phyloP scores from a whole-genome alignment of 2,797 vertebrate species.

The Anisognathus igniventris region DNA sequence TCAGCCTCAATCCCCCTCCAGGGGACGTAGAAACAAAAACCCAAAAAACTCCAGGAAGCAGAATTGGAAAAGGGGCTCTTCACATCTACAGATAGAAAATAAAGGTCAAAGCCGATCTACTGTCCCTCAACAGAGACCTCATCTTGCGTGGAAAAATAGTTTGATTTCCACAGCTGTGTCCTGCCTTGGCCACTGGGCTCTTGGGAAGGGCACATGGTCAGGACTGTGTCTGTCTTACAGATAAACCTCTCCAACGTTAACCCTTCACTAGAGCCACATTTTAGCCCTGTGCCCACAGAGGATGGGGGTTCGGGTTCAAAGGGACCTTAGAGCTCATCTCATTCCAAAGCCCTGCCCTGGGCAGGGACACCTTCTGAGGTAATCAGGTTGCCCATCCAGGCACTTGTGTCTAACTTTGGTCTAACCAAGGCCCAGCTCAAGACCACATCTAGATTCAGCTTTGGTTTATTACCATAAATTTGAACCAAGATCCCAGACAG shows the following conservation, averaged over 20 bases:
- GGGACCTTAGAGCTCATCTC: not conserved
- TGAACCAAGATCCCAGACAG: not conserved
- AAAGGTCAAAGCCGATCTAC: not conserved
- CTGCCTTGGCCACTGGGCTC: not conserved
- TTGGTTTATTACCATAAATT: not conserved
- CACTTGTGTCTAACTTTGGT: not conserved
- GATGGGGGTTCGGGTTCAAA: not conserved
- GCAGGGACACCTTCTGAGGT: not conserved
- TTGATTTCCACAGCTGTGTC: not conserved
- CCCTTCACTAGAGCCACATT: not conserved
- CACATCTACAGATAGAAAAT: not conserved
- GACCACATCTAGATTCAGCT: not conserved
- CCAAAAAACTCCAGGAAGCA: not conserved
- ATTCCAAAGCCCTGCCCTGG: not conserved
- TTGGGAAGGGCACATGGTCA: not conserved
- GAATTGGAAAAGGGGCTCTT: not conserved
- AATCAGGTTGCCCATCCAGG: not conserved
- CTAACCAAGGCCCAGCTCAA: not conserved
- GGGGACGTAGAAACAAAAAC: not conserved
- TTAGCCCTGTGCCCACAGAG: not conserved
- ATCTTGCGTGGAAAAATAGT: not conserved
- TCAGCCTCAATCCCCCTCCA: not conserved
- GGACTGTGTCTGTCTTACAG: not conserved
- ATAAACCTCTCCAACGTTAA: not conserved
- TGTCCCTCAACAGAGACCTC: accelerated